A percentile compares a stretch with the other conserved stretches of the same genome.
Evolutionary conservation across 2,797 vertebrate genomes (phyloP).

Genomic region (Etheostoma perlongum): DNA sequence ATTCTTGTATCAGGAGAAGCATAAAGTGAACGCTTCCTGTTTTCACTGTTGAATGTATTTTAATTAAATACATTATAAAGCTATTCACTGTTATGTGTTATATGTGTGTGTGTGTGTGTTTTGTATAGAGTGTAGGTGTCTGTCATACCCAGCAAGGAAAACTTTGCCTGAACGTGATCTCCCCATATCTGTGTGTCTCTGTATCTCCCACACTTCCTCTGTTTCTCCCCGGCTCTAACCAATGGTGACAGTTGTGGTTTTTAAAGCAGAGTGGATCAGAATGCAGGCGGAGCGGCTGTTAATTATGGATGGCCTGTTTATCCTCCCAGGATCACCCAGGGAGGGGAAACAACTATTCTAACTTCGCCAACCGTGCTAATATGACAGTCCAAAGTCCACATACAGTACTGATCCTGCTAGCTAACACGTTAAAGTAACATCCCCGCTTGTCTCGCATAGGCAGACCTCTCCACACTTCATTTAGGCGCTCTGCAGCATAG

Average conservation of each 20-base stretch:
- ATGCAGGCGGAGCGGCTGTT: conserved; percentile 73
- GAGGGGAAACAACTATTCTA: conserved; percentile 71
- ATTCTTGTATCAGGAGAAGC: conserved; percentile 33
- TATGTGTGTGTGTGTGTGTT: conserved; percentile 14
- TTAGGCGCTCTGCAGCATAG: not conserved
- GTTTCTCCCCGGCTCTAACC: conserved; percentile 55
- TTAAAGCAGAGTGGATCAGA: conserved; percentile 77
- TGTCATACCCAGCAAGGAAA: conserved; percentile 44
- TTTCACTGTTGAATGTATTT: conserved; percentile 53
- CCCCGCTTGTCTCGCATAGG: no score
- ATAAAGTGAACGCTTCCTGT: conserved; percentile 42
- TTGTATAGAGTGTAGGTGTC: conserved; percentile 29
- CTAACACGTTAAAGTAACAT: conserved; percentile 52
- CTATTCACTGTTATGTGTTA: conserved; percentile 38
- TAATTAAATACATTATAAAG: conserved; percentile 65
- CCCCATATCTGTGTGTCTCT: conserved; percentile 27
- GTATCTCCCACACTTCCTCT: conserved; percentile 28
- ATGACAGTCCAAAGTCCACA: conserved; percentile 55
- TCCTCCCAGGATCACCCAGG: conserved; percentile 75
- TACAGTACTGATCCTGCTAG: conserved; percentile 29
- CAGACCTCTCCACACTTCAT: no score
- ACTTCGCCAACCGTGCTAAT: conserved; percentile 59
- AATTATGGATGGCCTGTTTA: conserved; percentile 83
- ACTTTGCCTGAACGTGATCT: conserved; percentile 51
- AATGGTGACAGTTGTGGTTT: conserved; percentile 75